Evolutionary conservation across 2,113 vertebrate genomes (phyloP).

Genomic region (Ornithorhynchus anatinus): DNA sequence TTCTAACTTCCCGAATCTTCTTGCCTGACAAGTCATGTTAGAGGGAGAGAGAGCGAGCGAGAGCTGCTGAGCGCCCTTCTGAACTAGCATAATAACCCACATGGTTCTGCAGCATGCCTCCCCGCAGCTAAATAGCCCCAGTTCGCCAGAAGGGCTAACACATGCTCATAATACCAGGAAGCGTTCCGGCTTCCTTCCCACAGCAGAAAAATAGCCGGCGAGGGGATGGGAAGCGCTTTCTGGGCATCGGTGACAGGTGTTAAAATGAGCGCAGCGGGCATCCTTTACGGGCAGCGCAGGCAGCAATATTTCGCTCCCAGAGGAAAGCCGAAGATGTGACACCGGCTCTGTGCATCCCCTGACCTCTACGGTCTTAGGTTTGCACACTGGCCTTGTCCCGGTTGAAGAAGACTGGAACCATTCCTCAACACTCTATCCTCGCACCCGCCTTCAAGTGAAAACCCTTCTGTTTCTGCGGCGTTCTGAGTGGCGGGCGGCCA

Average conservation of each 20-base stretch:
- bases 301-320: not conserved
- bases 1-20: not conserved
- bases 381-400: no score
- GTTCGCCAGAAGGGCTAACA: not conserved
- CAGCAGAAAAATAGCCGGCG: slow-evolving; percentile 26
- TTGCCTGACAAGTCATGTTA: slow-evolving; percentile 5
- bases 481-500: no score
- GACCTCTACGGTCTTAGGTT: no score
- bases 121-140: not conserved
- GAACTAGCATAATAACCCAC: not conserved
- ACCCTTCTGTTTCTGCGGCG: no score
- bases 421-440: no score
- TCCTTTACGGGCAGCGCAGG: not conserved
- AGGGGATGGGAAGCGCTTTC: slow-evolving; percentile 24
- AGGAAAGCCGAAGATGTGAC: no score
- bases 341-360: no score
- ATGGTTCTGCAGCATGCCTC: not conserved
- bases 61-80: not conserved
- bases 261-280: not conserved
- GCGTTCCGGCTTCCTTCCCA: not conserved
- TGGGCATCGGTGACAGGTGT: slow-evolving; percentile 34
- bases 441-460: no score
- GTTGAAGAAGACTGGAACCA: no score
- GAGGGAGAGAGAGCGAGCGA: not conserved
- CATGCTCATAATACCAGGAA: not conserved